Percentiles rank a stretch among this genome's conserved stretches.
Evolutionary conservation across 1,140 invertebrate species (phyloP).

Genomic region (Nasonia vitripennis): DNA sequence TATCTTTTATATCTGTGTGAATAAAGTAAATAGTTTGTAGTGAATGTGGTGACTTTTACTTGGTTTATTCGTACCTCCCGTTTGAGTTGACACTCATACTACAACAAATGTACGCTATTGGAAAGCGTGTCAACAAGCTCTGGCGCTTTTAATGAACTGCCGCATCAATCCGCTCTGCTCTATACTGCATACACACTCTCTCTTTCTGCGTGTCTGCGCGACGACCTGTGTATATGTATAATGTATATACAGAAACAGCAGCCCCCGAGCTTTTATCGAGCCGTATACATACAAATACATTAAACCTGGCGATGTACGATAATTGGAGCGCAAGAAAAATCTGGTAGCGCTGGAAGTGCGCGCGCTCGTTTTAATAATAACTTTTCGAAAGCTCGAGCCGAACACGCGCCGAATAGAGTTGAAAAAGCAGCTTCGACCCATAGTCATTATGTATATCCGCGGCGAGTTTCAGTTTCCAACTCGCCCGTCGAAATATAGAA

Average conservation of each 20-base stretch:
- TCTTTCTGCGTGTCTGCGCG: too few relatives aligned
- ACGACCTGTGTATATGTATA: too few relatives aligned
- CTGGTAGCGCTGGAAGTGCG: not conserved
- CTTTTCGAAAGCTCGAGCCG: constrained; percentile 1
- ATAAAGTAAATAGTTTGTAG: too few relatives aligned
- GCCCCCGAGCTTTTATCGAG: not conserved
- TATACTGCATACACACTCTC: not conserved
- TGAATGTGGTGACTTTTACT: too few relatives aligned
- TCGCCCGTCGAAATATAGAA: not conserved
- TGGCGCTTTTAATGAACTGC: constrained; percentile 19
- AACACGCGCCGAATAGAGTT: not conserved
- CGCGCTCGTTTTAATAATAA: constrained; percentile 30
- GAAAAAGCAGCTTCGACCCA: not conserved
- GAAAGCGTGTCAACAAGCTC: constrained; percentile 25
- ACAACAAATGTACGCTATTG: not conserved
- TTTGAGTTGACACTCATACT: too few relatives aligned
- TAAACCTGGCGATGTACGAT: not conserved
- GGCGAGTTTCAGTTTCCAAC: constrained; percentile 6
- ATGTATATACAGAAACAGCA: too few relatives aligned
- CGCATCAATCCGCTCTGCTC: not conserved
- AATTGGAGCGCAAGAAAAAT: not conserved
- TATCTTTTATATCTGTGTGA: too few relatives aligned
- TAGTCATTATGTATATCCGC: not conserved
- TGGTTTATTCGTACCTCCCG: too few relatives aligned
- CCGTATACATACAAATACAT: not conserved